Evolutionary conservation across 2,797 vertebrate species (phyloP).

Genomic region (Syndactyla subalaris): DNA sequence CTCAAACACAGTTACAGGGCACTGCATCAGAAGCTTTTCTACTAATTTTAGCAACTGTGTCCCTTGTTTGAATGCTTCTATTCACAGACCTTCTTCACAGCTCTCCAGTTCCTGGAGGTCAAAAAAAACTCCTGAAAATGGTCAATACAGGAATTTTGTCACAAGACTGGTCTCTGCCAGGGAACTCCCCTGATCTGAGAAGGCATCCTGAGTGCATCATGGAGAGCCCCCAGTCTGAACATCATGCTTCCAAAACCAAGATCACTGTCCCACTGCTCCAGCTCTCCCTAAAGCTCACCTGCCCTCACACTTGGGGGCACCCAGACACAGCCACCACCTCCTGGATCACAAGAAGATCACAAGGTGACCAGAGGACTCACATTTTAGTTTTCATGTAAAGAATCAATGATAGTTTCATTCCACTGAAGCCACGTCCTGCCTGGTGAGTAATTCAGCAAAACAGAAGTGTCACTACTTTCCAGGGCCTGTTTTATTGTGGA

Average conservation of each 20-base stretch:
- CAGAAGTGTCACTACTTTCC: not conserved
- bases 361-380: not conserved
- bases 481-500: not conserved
- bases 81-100: not conserved
- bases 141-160: not conserved
- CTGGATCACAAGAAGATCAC: not conserved
- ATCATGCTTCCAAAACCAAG: not conserved
- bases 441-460: not conserved
- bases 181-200: not conserved
- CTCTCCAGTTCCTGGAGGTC: not conserved
- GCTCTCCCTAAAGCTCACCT: not conserved
- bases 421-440: not conserved
- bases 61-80: not conserved
- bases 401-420: not conserved
- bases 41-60: accelerated
- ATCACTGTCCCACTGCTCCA: not conserved
- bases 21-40: not conserved
- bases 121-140: not conserved
- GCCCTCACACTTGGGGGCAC: not conserved
- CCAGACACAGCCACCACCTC: not conserved
- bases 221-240: not conserved
- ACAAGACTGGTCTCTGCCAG: not conserved
- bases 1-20: not conserved
- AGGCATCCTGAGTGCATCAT: not conserved
- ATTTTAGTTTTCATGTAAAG: not conserved